Evolutionary conservation across 1,140 invertebrate species (phyloP), one percentile per base, ranked within the genome.

Genomic region (Heliconius himera): DNA sequence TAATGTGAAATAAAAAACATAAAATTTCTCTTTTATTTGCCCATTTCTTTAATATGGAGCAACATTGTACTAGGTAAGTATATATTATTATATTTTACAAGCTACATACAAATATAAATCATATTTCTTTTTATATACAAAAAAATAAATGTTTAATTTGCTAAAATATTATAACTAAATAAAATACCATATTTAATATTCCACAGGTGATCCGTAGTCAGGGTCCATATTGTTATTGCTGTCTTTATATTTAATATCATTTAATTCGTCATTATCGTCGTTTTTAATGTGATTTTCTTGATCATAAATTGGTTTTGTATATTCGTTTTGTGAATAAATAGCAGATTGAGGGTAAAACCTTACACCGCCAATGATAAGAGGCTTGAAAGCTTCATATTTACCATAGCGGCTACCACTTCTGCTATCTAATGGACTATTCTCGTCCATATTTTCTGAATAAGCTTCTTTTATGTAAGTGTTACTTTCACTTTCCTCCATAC

Each of bases 151-250:
- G 4, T 16, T 29, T 29, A 66, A 66, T 56, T 56, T 5, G 20
- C n/a, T 56, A 26, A 66, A 26, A 66, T 66, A n/a, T 29, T 29
- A 66, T 3, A 29, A 26, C 11, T 22, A 13, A 26, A 16, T 11
- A 13, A 13, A 29, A 41, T 16, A 49, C 72, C 29, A n/a, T n/a
- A 26, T 8, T 77, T 11, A 77, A 54, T 89, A 91, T 26, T 88
- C 91, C 78, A 92, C 84, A 33, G 90, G 82, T 29, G 82, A 82
- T 74, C 51, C 83, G 60, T 91, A 89, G 41, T 92, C 89, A 33
- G 74, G 38, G 75, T 94, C 88, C 73, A 87, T 78, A 75, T 91
- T 92, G 49, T 93, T 93, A 82, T 92, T 93, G 6, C 78, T 76
- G 51, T 91, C 90, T 71, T 82, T 66, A 18, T 76, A 72, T 38